Base-by-base conservation (phyloP, 2,888 invertebrate genomes). In the Eupeodes luniger region DNA sequence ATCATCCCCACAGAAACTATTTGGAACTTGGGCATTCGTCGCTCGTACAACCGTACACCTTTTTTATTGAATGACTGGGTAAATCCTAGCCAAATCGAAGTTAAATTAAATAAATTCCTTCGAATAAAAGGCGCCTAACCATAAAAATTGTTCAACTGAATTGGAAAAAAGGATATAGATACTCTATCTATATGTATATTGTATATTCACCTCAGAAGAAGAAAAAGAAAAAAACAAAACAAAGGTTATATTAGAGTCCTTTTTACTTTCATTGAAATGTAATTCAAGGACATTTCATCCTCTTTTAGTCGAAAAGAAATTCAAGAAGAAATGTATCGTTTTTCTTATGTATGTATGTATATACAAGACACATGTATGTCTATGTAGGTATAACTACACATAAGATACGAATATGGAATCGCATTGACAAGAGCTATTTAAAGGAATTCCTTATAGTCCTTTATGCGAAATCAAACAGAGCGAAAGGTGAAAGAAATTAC, bases 101-200 rank as follows among this genome's bases (percentile, higher is more conserved):
- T 78, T 69, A 44, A 86, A 79, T 69, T 74, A 82, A 79, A 72
- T 59, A 72, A 83, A 87, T 76, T 87, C 80, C 75, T 61, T 80
- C 66, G 74, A 84, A 77, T 85, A 76, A 74, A 40, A 80, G 81
- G 81, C 74, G 74, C 72, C 80, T 59, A 59, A 67, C 19, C 80
- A 84, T 53, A 61, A 62, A 66, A 61, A 74, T 81, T 81, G 40
- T 59, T 51, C 69, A 72, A 75, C 62, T 77, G 81, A 85, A 81
- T 81, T 66, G 70, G 59, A 87, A 67, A 53, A 75, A 80, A 47
- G 62, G 57, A 34, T 19, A 53, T 62, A 16, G 14, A 51, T n/a
- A 10, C 27, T 27, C 40, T 64, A 5, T 80, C 27, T 27, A 7
- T 7, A 61, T 9, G 14, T 36, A 16, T 4, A 0, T 19, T 47